These are phyloP conservation scores for Rotaria macrura DNA, from an alignment of 2,888 invertebrate species.

Conservation along the genomic window DNA sequence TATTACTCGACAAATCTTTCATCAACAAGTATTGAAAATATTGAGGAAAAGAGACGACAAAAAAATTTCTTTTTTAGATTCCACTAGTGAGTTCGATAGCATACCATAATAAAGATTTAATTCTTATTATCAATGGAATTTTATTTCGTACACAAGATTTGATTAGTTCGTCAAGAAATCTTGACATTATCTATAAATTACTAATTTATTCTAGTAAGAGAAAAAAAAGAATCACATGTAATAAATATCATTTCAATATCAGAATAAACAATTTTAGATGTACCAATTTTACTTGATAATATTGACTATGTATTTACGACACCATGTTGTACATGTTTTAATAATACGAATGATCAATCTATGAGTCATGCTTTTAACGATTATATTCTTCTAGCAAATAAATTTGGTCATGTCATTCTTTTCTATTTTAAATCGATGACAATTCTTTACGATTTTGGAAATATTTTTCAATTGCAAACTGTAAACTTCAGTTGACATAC, in stretches of 20 bases:
- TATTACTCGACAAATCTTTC: not conserved
- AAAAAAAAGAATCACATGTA: not conserved
- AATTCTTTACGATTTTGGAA: not conserved
- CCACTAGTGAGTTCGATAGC: not conserved
- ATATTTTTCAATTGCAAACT: not conserved
- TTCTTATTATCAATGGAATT: not conserved
- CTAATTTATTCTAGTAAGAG: not conserved
- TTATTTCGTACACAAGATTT: not conserved
- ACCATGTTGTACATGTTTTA: not conserved
- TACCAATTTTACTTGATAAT: not conserved
- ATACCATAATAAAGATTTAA: not conserved
- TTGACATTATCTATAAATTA: not conserved
- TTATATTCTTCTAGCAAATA: not conserved
- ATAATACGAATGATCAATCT: too few relatives aligned
- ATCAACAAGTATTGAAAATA: not conserved
- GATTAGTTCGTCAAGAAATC: not conserved
- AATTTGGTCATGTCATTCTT: not conserved
- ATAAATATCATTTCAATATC: too few relatives aligned
- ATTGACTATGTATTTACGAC: not conserved
- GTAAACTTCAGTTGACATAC: not conserved
- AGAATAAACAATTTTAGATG: not conserved
- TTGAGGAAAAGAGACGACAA: too few relatives aligned
- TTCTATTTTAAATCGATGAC: not conserved
- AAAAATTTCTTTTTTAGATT: not conserved
- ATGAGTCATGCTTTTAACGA: not conserved